Evolutionary conservation across 2,797 vertebrate species (phyloP), one percentile per base, ranked within the genome.

Genomic region (Anas georgica): DNA sequence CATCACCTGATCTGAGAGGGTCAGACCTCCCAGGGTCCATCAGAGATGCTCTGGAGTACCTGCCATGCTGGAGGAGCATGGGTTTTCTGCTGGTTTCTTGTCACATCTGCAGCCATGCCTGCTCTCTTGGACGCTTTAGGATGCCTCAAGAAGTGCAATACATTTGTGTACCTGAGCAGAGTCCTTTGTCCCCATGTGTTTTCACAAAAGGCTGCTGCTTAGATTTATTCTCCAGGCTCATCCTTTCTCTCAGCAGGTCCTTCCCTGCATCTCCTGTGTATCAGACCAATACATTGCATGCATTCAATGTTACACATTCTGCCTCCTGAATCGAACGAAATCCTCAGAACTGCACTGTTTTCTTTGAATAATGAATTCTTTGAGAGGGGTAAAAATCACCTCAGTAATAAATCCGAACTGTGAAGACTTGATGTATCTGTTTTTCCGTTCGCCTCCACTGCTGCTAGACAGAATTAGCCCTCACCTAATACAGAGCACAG

Each of bases 331-430:
- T 56, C 62, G 95, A 95, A 96, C 89, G 82, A 95, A 97, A 96
- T 86, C 91, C 96, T 96, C 6, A 1, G 74, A 92, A 91, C 85
- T 69, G 79, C 60, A 84, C 96, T 92, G 76, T 94, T 96, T 95
- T 91, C 83, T 96, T 82, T 89, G 78, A 85, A 93, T 97, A 97
- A 97, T 96, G 94, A 97, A 97, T 95, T 96, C 83, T 97, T 87
- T 41, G 86, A 89, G 94, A 93, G 41, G 56, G 74, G 83, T 90
- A 82, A 59, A 97, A 95, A 88, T 67, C 90, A 89, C 89, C 84
- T 81, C 25, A 31, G 91, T 97, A 95, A 97, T 94, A 97, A 97
- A 94, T 75, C 83, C 41, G 68, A 90, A 67, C 87, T 74, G 83
- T 33, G 96, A 86, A 88, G 84, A 43, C 50, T 56, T 75, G 63